phyloP scores from a whole-genome alignment of 2,797 vertebrate species.

The Leptatherina wallacei region DNA sequence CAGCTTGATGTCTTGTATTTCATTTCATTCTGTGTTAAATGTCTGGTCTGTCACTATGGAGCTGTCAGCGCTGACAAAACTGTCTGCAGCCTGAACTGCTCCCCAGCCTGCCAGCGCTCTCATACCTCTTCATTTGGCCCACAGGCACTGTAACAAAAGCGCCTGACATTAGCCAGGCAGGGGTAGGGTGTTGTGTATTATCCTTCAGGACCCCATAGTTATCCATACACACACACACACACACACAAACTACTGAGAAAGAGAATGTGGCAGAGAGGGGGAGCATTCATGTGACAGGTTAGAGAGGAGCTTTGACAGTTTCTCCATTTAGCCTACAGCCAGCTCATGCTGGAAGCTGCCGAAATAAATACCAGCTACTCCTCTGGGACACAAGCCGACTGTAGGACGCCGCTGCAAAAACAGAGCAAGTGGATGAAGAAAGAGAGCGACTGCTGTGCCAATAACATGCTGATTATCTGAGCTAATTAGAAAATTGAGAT shows the following conservation, averaged over 20 bases:
- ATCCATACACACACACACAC: constrained; percentile 52
- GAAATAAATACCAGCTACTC: constrained; percentile 76
- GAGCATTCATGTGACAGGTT: constrained; percentile 74
- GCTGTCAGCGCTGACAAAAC: constrained; percentile 73
- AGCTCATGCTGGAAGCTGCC: constrained; percentile 67
- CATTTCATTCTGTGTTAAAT: constrained; percentile 75
- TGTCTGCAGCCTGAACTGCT: constrained; percentile 62
- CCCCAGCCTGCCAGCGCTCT: constrained; percentile 62
- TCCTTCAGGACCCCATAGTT: constrained; percentile 60
- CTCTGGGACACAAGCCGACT: constrained; percentile 66
- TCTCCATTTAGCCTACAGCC: constrained; percentile 76
- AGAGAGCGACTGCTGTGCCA: constrained; percentile 45
- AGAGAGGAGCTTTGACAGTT: constrained; percentile 76
- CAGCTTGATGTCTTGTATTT: constrained; percentile 72
- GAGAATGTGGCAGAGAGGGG: constrained; percentile 19
- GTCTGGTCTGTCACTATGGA: constrained; percentile 70
- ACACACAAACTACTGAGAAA: constrained; percentile 43
- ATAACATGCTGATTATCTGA: constrained; percentile 61
- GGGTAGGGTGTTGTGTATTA: constrained; percentile 62
- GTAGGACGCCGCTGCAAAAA: constrained; percentile 59
- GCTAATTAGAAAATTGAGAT: constrained; percentile 67
- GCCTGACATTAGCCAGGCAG: constrained; percentile 74
- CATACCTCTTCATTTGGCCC: constrained; percentile 71
- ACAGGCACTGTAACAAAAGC: constrained; percentile 71
- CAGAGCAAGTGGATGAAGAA: constrained; percentile 43